A percentile compares a stretch with the other conserved stretches of the same genome.
Evolutionary conservation across 1,140 invertebrate genomes (phyloP).

Genomic region (Brachionus plicatilis): DNA sequence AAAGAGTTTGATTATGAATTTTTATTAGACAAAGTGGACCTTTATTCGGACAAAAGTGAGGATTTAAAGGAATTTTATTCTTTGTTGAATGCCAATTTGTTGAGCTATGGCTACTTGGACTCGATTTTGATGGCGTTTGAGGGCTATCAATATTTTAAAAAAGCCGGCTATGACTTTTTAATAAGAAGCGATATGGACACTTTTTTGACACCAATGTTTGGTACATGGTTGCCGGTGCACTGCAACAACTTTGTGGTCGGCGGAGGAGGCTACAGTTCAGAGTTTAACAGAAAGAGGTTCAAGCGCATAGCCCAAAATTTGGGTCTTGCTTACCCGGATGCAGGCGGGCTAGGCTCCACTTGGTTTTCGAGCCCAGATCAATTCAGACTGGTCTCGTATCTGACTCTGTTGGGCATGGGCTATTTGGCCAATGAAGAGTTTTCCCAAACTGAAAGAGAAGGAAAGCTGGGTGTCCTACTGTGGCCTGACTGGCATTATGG

Average conservation of each 20-base stretch:
- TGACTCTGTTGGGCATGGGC: not conserved
- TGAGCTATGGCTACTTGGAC: slow-evolving; percentile 20
- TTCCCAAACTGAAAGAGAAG: not conserved
- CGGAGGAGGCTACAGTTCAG: slow-evolving; percentile 22
- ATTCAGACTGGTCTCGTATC: not conserved
- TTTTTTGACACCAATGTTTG: slow-evolving; percentile 39
- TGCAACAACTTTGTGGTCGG: slow-evolving; percentile 27
- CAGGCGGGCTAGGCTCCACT: slow-evolving; percentile 29
- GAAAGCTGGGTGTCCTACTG: slow-evolving; percentile 20
- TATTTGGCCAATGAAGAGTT: slow-evolving; percentile 39
- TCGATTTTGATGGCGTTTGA: slow-evolving; percentile 37
- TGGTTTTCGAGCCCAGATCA: slow-evolving; percentile 24
- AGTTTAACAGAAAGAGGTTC: slow-evolving; percentile 27
- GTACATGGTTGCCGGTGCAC: not conserved
- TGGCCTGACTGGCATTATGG: slow-evolving; percentile 42
- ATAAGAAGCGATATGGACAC: slow-evolving; percentile 36
- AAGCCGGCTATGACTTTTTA: slow-evolving; percentile 27
- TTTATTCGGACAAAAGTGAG: not conserved
- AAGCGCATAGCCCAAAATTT: slow-evolving; percentile 18
- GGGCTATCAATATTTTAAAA: slow-evolving; percentile 28
- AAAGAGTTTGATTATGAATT: not conserved
- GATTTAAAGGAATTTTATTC: slow-evolving; percentile 17
- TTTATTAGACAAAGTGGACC: not conserved
- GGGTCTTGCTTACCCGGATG: not conserved
- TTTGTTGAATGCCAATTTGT: not conserved